Evolutionary conservation across 2,113 vertebrate species (phyloP).

Genomic region (Hemicordylus capensis): DNA sequence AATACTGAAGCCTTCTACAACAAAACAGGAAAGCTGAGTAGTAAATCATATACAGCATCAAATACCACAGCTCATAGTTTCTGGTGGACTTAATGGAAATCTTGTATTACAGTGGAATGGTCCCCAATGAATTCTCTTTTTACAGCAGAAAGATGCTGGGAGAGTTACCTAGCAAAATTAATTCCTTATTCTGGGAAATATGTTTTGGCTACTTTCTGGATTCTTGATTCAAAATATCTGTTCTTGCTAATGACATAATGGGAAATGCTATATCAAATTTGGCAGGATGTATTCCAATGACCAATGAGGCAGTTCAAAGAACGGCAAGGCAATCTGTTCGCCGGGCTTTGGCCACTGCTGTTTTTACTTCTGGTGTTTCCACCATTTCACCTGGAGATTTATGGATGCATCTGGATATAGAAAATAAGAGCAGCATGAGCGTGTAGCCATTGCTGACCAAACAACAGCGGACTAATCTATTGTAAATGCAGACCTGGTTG

Average conservation of each 20-base stretch:
- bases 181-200: constrained; percentile 34
- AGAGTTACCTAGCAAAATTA: constrained; percentile 40
- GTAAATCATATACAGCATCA: neutral
- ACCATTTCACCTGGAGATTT: constrained; percentile 62
- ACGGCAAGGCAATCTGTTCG: constrained; percentile 27
- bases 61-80: constrained; percentile 1
- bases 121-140: constrained; percentile 36
- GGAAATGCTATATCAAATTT: constrained; percentile 40
- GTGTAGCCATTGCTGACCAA: constrained; percentile 35
- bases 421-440: constrained; percentile 27
- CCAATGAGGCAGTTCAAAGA: constrained; percentile 50
- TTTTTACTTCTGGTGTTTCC: constrained; percentile 33
- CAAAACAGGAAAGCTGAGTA: neutral
- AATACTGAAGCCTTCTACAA: neutral
- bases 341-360: constrained; percentile 48
- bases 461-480: constrained; percentile 23
- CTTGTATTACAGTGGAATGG: constrained; percentile 32
- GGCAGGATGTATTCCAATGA: constrained; percentile 33
- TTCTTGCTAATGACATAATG: constrained; percentile 39
- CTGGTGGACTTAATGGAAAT: neutral
- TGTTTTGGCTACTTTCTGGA: constrained; percentile 40
- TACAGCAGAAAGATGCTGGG: constrained; percentile 10
- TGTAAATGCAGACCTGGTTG: constrained; percentile 43
- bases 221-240: constrained; percentile 53
- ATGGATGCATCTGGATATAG: constrained; percentile 58